Evolutionary conservation across 2,113 vertebrate species (phyloP), one percentile per base, ranked within the genome.

Genomic region (Crocuta crocuta): DNA sequence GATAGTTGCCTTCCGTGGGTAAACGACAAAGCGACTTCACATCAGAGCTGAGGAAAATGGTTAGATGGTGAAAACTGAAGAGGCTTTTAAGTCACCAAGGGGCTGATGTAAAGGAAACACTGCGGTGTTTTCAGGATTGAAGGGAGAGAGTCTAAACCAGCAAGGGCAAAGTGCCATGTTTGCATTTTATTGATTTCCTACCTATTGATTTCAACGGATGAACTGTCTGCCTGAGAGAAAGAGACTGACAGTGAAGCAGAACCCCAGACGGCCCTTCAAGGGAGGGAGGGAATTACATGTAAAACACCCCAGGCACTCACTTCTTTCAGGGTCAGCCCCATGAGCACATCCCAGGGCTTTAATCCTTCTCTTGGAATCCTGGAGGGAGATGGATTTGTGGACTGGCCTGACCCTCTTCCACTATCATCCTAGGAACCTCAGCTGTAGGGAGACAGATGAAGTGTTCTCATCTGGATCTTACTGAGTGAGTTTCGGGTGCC

Each of bases 121-220:
- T 79, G 74, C 24, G 55, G 84, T 89, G 87, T 97, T 97, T 97
- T 95, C 71, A 94, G 95, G 68, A 85, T 90, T 88, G 95, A 91
- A 97, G 91, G 86, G 85, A 93, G 73, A 82, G 91, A 89, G 89
- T 83, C 96, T 97, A 96, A 95, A 95, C 89, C 95, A 96, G 93
- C 79, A 83, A 98, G 97, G 94, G 94, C 97, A 87, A 98, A 98
- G 98, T 96, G 89, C 98, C 95, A 24, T 4, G 92, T 98, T 98
- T 98, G 98, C 98, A 98, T 98, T 98, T 98, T 98, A 98, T 98
- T 97, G 98, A 99, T 98, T 97, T 97, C 89, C 94, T 98, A 96
- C 88, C 95, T 98, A 98, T 98, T 98, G 98, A 99, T 98, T 98
- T 97, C 85, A 90, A 97, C 16, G 92, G 97, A 98, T 98, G 98